phyloP scores from a whole-genome alignment of 1,140 invertebrate genomes.

The Drosophila tani region DNA sequence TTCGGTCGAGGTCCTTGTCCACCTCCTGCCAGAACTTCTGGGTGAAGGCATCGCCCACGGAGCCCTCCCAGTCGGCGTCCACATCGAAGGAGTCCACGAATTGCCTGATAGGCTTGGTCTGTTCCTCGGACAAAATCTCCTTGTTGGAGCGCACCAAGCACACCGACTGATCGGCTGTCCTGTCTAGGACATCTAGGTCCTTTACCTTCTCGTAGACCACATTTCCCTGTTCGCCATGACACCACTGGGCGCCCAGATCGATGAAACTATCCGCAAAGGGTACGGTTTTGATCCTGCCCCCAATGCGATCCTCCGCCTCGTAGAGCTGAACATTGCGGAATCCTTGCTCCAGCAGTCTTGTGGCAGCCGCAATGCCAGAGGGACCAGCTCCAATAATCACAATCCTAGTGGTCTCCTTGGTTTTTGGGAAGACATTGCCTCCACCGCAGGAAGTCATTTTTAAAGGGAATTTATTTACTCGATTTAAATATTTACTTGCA shows the following conservation, averaged over 20 bases:
- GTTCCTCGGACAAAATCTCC: conserved; percentile 67
- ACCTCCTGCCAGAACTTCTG: conserved; percentile 68
- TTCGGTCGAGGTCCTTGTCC: conserved; percentile 29
- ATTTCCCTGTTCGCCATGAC: conserved; percentile 92
- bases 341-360: conserved; percentile 86
- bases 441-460: conserved; percentile 24
- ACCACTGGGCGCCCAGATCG: conserved; percentile 92
- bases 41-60: conserved; percentile 85
- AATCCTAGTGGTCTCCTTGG: conserved; percentile 71
- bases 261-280: conserved; percentile 88
- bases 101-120: conserved; percentile 42
- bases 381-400: conserved; percentile 87
- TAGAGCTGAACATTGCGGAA: conserved; percentile 86
- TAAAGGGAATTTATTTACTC: no score
- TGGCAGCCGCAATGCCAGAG: conserved; percentile 87
- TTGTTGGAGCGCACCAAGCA: conserved; percentile 82
- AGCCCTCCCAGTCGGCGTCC: conserved; percentile 68
- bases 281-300: conserved; percentile 88
- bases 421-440: conserved; percentile 7
- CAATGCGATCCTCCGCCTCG: conserved; percentile 90
- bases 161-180: conserved; percentile 37
- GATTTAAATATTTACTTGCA: no score
- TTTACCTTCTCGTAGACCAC: conserved; percentile 88
- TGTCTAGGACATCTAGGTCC: conserved; percentile 86
- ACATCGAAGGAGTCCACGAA: conserved; percentile 20